Evolutionary conservation across 2,113 vertebrate species (phyloP).

Genomic region (Cheirogaleus medius): DNA sequence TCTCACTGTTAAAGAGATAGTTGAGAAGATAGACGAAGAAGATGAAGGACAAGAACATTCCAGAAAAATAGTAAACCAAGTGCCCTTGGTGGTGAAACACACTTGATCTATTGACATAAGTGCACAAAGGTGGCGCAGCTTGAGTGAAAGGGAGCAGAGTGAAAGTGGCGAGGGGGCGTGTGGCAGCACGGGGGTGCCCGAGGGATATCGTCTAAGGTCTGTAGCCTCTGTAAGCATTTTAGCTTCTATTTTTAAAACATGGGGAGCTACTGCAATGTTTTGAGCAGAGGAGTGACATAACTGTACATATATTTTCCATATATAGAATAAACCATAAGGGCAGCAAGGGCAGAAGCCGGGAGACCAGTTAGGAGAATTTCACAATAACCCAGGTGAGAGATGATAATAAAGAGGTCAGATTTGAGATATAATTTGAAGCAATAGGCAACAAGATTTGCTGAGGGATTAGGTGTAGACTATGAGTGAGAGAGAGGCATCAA

Average conservation of each 20-base stretch:
- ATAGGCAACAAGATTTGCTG: not conserved
- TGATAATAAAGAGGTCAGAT: not conserved
- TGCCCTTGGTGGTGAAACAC: not conserved
- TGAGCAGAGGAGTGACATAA: not conserved
- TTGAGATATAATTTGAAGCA: not conserved
- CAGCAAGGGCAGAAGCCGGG: not conserved
- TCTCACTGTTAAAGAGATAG: not conserved
- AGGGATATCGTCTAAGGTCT: not conserved
- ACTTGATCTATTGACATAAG: not conserved
- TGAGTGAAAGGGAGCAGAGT: not conserved
- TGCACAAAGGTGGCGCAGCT: not conserved
- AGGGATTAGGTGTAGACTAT: not conserved
- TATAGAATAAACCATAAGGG: not conserved
- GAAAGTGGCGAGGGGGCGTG: not conserved
- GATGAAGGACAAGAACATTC: not conserved
- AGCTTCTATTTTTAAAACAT: not conserved
- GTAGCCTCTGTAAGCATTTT: not conserved
- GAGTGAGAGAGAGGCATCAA: not conserved
- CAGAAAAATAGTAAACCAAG: not conserved
- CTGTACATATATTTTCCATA: not conserved
- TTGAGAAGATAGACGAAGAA: not conserved
- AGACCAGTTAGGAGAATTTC: not conserved
- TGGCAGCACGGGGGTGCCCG: accelerated
- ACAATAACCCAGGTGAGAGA: not conserved
- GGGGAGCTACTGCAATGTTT: not conserved